Conservation (phyloP, 2,113 vertebrate species). For the Cyanoramphus novaezelandiae region DNA sequence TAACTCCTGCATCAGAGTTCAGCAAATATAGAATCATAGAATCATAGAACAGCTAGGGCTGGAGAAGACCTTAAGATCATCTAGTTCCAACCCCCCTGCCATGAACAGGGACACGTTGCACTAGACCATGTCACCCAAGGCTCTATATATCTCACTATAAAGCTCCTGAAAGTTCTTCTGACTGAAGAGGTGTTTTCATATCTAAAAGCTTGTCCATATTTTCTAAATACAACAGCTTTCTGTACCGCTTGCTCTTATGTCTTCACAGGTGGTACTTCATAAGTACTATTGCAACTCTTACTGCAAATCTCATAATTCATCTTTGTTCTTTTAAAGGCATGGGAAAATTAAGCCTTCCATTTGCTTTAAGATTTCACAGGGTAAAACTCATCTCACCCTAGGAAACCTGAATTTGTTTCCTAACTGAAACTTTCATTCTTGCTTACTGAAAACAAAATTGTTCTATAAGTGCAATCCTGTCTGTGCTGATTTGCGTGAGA, state of each 20-base stretch:
- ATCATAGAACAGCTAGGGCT: neutral
- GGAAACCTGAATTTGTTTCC: neutral
- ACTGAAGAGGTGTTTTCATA: neutral
- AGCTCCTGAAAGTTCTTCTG: neutral
- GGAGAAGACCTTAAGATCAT: neutral
- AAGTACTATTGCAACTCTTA: neutral
- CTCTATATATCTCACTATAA: neutral
- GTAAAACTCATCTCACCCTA: neutral
- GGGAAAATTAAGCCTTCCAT: neutral
- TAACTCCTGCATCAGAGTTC: neutral
- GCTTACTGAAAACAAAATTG: constrained; percentile 24
- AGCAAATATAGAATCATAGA: neutral
- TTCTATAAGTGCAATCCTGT: neutral
- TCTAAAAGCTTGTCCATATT: neutral
- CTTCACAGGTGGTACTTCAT: neutral
- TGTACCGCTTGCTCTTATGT: neutral
- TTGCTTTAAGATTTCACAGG: neutral
- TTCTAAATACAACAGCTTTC: neutral
- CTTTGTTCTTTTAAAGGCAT: neutral
- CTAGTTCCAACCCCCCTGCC: neutral
- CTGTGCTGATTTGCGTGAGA: neutral
- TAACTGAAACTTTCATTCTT: neutral
- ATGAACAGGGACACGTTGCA: neutral
- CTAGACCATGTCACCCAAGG: neutral
- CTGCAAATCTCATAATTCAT: neutral